phyloP scores from a whole-genome alignment of 2,797 vertebrate species.

The Chelidonichthys spinosus region DNA sequence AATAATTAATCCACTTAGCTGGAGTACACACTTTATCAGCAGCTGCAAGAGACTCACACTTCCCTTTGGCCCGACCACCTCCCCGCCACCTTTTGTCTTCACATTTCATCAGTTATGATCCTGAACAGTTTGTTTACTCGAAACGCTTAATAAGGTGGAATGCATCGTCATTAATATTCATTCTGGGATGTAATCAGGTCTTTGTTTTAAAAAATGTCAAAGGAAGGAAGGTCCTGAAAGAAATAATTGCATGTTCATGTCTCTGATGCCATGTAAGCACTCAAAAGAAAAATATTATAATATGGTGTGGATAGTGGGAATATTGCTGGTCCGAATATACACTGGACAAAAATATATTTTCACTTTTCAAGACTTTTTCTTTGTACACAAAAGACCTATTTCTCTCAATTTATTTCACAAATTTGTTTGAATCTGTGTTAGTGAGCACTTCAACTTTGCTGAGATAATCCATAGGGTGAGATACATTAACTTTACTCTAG shows the following conservation, averaged over 20 bases:
- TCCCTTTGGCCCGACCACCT: slow-evolving; percentile 17
- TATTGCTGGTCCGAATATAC: slow-evolving; percentile 8
- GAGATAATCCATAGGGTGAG: neutral
- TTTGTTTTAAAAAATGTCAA: slow-evolving; percentile 37
- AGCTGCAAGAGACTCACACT: slow-evolving; percentile 23
- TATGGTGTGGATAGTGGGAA: slow-evolving; percentile 29
- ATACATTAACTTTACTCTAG: neutral
- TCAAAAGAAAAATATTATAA: slow-evolving; percentile 16
- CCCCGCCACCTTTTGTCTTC: slow-evolving; percentile 22
- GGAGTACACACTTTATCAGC: slow-evolving; percentile 31
- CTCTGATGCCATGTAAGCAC: slow-evolving; percentile 18
- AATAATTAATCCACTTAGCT: slow-evolving; percentile 61
- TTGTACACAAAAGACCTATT: too few species aligned
- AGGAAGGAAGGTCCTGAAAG: slow-evolving; percentile 38
- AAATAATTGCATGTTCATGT: slow-evolving; percentile 14
- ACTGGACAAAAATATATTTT: too few species aligned
- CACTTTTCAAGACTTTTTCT: too few species aligned
- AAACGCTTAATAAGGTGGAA: slow-evolving; percentile 46
- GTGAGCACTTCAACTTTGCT: too few species aligned
- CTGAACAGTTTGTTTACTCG: slow-evolving; percentile 31
- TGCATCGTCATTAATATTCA: slow-evolving; percentile 50
- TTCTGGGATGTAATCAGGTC: slow-evolving; percentile 18
- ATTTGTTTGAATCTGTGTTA: too few species aligned
- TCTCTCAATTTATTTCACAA: too few species aligned
- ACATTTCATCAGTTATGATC: slow-evolving; percentile 34